These are phyloP conservation scores for Denticeps clupeoides DNA, from an alignment of 2,797 vertebrate genomes.

Conservation along the genomic window DNA sequence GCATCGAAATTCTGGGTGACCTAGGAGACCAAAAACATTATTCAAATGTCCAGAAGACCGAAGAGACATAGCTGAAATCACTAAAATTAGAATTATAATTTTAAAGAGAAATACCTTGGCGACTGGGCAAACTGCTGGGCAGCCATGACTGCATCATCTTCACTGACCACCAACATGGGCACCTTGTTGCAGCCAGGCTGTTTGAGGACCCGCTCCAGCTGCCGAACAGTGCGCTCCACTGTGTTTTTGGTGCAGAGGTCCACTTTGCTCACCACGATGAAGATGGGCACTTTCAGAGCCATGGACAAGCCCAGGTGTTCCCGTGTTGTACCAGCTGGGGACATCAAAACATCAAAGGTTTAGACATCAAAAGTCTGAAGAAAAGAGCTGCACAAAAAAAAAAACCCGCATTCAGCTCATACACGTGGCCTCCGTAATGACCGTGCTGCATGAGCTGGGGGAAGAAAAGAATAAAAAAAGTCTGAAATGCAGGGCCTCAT, in stretches of 20 bases:
- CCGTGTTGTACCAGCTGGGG: constrained; percentile 67
- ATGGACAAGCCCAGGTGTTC: constrained; percentile 77
- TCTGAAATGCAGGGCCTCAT: too few relatives aligned
- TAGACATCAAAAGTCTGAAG: too few relatives aligned
- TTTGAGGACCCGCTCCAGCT: constrained; percentile 73
- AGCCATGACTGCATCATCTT: constrained; percentile 73
- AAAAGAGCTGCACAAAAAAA: not conserved
- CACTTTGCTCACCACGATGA: constrained; percentile 77
- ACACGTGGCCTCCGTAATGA: too few relatives aligned
- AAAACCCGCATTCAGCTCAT: constrained; percentile 4
- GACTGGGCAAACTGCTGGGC: constrained; percentile 78
- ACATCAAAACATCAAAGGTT: not conserved
- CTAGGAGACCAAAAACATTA: too few relatives aligned
- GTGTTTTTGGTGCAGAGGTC: constrained; percentile 72
- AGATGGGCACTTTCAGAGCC: constrained; percentile 78
- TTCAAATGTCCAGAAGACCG: too few relatives aligned
- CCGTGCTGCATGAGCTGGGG: too few relatives aligned
- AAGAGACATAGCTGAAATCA: not conserved
- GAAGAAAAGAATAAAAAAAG: too few relatives aligned
- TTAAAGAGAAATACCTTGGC: constrained; percentile 57
- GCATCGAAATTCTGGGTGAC: too few relatives aligned
- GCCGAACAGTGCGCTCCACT: constrained; percentile 71
- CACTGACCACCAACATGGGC: constrained; percentile 64
- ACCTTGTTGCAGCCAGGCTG: constrained; percentile 80
- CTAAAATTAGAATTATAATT: not conserved